Evolutionary conservation across 2,797 vertebrate genomes (phyloP).

Genomic region (Acanthurus lineatus): DNA sequence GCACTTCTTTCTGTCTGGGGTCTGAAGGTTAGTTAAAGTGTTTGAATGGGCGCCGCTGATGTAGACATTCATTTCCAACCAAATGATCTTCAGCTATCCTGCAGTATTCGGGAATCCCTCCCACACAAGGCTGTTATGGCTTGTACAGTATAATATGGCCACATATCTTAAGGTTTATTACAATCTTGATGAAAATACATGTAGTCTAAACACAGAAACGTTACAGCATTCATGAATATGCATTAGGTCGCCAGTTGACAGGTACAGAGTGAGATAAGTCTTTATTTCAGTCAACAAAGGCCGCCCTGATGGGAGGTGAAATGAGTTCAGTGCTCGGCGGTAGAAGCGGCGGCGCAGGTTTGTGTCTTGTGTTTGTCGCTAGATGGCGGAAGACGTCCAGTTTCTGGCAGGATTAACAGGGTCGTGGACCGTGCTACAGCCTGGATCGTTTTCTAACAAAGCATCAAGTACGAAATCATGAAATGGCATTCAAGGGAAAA

Average conservation of each 20-base stretch:
- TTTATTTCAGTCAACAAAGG: constrained; percentile 60
- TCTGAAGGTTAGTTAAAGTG: background rate
- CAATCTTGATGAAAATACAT: background rate
- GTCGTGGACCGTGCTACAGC: constrained; percentile 49
- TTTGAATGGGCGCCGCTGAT: background rate
- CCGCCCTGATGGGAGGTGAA: constrained; percentile 54
- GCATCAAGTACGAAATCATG: constrained; percentile 68
- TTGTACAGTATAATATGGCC: constrained; percentile 32
- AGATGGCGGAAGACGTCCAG: constrained; percentile 69
- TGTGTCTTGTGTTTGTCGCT: constrained; percentile 45
- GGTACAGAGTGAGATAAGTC: constrained; percentile 22
- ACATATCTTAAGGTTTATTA: background rate
- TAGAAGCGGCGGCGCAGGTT: constrained; percentile 35
- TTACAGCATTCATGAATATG: rapidly evolving
- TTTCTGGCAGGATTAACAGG: constrained; percentile 64
- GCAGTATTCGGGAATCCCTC: constrained; percentile 54
- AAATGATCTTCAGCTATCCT: constrained; percentile 44
- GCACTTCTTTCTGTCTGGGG: background rate
- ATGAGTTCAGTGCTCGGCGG: constrained; percentile 60
- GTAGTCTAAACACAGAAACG: rapidly evolving
- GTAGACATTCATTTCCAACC: constrained; percentile 12
- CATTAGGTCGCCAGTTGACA: background rate
- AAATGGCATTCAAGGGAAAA: constrained; percentile 85
- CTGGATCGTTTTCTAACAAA: constrained; percentile 46
- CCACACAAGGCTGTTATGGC: constrained; percentile 52